Evolutionary conservation across 2,113 vertebrate genomes (phyloP), one percentile per base, ranked within the genome.

Genomic region (Triplophysa dalaica): DNA sequence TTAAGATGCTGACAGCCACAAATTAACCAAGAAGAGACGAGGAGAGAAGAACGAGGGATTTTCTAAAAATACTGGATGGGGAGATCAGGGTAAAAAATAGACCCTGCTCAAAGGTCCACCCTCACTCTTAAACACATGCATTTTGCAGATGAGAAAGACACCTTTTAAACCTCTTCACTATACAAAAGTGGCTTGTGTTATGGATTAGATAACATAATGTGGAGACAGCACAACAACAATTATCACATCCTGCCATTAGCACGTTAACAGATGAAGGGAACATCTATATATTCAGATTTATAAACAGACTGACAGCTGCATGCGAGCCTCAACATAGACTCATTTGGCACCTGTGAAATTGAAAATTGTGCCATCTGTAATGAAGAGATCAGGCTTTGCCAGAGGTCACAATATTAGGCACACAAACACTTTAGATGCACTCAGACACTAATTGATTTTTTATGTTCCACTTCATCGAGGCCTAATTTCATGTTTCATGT

Each of bases 31-130:
- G 70, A 17, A 9, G 24, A 75, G 48, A 58, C 22, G 21, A 79
- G 67, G 16, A 52, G n/a, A 9, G 16, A 43, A 74, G 82, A 85
- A 86, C 85, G 64, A 82, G 19, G 77, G 87, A 83, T 86, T 86
- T 85, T 88, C 90, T 91, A 91, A 88, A 88, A 90, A 91, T 91
- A 91, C 84, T 87, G 60, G 33, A 63, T 56, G 63, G 58, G 63
- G 66, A 38, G 74, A 62, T 86, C 77, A 82, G 86, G 78, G 82
- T 78, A 82, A 76, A 86, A 91, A 90, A 88, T 78, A 88, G 85
- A 87, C 68, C 22, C 45, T 29, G 65, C 75, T 81, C n/a, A 62
- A 85, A 74, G 63, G 12, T 52, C 38, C 60, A 69, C 69, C 29
- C 61, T 50, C 70, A 54, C 77, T 65, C 10, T 13, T 12, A 80